Percentiles rank a stretch among this genome's conserved stretches.
These are phyloP conservation scores for Muntiacus muntjak DNA, from an alignment of 2,113 vertebrate species.

Conservation along the genomic window DNA sequence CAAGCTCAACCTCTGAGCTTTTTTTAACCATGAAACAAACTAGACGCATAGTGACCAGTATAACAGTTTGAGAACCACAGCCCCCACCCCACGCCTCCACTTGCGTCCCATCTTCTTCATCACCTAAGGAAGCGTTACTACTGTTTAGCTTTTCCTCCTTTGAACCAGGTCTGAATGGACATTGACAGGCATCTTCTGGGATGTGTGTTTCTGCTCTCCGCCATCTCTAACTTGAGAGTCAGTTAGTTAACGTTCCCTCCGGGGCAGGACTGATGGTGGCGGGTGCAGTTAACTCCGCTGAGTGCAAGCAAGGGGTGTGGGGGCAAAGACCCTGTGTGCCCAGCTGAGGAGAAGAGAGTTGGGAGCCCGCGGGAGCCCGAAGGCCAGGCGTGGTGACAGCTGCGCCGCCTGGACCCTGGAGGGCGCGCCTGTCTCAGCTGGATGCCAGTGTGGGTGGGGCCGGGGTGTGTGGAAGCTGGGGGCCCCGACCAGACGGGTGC, in stretches of 20 bases:
- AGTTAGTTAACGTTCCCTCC: neutral
- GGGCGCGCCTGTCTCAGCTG: neutral
- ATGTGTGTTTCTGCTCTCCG: neutral
- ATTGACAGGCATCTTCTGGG: neutral
- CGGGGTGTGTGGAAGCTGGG: neutral
- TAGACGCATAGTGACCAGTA: neutral
- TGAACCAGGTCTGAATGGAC: neutral
- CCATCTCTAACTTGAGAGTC: neutral
- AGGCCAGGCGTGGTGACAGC: neutral
- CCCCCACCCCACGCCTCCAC: neutral
- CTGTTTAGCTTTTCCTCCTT: neutral
- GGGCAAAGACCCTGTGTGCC: fast-evolving
- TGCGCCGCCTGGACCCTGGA: neutral
- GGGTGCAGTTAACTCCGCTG: neutral
- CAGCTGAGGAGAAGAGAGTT: neutral
- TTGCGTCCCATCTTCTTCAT: neutral
- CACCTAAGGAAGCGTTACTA: neutral
- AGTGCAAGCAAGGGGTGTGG: neutral
- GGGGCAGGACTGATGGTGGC: neutral
- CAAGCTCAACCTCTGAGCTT: neutral
- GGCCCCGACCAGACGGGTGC: neutral
- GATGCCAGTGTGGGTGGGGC: neutral
- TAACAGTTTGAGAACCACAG: neutral
- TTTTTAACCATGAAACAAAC: neutral
- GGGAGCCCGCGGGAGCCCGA: neutral